Conservation (phyloP, 1,140 invertebrate species). For the Geopemphigus sp. region DNA sequence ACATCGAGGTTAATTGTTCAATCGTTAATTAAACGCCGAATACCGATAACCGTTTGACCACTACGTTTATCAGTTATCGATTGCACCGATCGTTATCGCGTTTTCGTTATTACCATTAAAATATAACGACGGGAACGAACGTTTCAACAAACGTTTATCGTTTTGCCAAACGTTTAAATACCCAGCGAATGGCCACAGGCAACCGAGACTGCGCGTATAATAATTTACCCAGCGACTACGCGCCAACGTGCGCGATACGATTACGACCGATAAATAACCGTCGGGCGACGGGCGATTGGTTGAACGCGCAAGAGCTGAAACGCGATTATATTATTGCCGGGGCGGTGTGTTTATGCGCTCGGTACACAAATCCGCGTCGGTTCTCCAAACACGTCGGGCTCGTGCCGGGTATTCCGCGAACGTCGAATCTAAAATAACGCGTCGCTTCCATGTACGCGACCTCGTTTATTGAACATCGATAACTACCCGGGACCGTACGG, state of each 20-base stretch:
- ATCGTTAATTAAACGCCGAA: too few relatives aligned
- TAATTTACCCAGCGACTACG: constrained; percentile 11
- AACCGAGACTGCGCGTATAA: background rate
- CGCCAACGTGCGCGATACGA: constrained; percentile 3
- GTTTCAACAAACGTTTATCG: constrained; percentile 25
- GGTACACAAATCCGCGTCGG: background rate
- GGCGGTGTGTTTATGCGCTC: background rate
- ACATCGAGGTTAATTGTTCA: too few relatives aligned
- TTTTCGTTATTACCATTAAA: background rate
- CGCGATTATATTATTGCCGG: background rate
- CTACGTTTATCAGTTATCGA: background rate
- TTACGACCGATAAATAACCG: constrained; percentile 22
- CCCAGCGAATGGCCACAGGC: background rate
- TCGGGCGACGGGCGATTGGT: background rate
- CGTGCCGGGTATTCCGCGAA: background rate
- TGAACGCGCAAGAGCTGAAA: background rate
- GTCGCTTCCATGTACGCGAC: background rate
- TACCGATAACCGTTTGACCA: background rate
- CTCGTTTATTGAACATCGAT: too few relatives aligned
- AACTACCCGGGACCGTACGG: too few relatives aligned
- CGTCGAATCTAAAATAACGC: background rate
- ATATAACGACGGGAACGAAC: background rate
- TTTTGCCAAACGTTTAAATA: constrained; percentile 20
- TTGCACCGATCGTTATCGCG: background rate
- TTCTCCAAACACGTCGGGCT: background rate